Conservation (phyloP, 53 echinoderm and acorn worm genomes). For the Astropecten irregularis region DNA sequence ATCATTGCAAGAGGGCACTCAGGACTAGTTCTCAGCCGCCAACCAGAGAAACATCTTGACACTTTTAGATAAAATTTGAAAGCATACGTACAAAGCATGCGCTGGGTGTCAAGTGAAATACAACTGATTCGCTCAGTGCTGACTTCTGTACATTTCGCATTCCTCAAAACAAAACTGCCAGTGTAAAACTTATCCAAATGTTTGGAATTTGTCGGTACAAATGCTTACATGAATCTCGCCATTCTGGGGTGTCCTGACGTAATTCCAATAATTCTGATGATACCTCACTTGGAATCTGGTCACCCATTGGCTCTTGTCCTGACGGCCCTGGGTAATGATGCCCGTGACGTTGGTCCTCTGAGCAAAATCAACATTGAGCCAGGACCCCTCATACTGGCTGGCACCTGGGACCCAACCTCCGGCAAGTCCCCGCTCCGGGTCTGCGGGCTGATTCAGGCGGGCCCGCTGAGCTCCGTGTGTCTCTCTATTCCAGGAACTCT, state of each 20-base stretch:
- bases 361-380: conserved; percentile 12
- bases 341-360: conserved; percentile 37
- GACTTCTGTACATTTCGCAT: no score
- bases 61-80: no score
- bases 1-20: no score
- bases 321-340: conserved; percentile 34
- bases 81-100: no score
- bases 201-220: no score
- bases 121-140: no score
- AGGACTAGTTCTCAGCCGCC: no score
- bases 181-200: no score
- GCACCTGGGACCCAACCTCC: neutral
- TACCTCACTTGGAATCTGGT: neutral
- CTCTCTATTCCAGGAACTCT: neutral
- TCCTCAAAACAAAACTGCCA: no score
- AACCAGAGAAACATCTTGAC: no score
- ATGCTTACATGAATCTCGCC: neutral
- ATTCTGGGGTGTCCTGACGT: neutral
- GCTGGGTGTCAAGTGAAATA: no score
- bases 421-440: conserved; percentile 7
- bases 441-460: neutral
- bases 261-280: conserved; percentile 1
- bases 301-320: conserved; percentile 33
- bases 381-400: neutral
- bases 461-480: conserved; percentile 16